Evolutionary conservation across 2,113 vertebrate genomes (phyloP), one percentile per base, ranked within the genome.

Genomic region (Odontophorus gujanensis): DNA sequence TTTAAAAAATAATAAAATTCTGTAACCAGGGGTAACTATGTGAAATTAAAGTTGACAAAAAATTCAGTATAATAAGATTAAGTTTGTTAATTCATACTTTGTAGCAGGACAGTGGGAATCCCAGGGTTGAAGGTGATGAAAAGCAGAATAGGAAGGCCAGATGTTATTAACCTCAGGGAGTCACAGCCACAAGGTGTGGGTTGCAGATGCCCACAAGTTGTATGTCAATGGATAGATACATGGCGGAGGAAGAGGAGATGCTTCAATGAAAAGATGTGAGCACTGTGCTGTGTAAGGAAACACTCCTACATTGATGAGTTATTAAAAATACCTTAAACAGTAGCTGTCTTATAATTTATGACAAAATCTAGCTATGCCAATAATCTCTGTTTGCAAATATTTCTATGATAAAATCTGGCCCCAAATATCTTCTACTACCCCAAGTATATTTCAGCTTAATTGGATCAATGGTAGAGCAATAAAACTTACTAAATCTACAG

Each of bases 21-120:
- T 74, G 61, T 62, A 91, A 91, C 81, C 26, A 81, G 19, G 50
- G 51, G 58, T 45, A 92, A 90, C 36, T 28, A 67, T 8, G 7
- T 12, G 32, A 85, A 78, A 89, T 83, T 65, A 19, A 66, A 79
- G n/a, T 74, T 59, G 42, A 87, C 25, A 47, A 51, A 77, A 90
- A 90, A 71, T 8, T 89, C 59, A 71, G 13, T 47, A 43, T 65
- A 71, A 89, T 71, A 66, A 24, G 14, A 69, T 16, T n/a, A 83
- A 80, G 21, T 57, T 14, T 42, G 24, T 9, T 81, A 65, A 48
- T 66, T 76, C 45, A 24, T 26, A 75, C 17, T 42, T 55, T 50
- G 34, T 30, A 28, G 13, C 17, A 30, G 8, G 8, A 36, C 65
- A 55, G 18, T 42, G 58, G 66, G 45, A 76, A 81, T 69, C 40